Evolutionary conservation across 2,888 invertebrate genomes (phyloP), one percentile per base, ranked within the genome.

Genomic region (Hemistola chrysoprasaria): DNA sequence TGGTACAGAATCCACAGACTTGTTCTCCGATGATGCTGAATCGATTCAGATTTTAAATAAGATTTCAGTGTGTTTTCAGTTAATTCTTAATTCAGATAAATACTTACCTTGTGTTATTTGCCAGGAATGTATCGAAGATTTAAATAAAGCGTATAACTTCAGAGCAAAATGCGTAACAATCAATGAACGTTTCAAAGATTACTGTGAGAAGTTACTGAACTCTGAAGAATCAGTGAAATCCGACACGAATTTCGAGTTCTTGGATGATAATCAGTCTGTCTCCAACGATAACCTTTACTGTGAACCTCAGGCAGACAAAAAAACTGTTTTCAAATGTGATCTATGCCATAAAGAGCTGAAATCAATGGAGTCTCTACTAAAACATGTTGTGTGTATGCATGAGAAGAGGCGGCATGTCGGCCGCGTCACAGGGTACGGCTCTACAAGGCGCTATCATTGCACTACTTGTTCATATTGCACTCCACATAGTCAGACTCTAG

Each of bases 401-500:
- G 64, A 78, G 47, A 79, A 77, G 39, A 74, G 78, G 33, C 77
- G 73, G 44, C 74, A 78, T 53, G 42, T 65, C 16, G 84, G 85
- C 1, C 77, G 61, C 53, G 78, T 87, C 0, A 77, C 79, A 24
- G 89, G 88, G 1, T 78, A 62, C 66, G 87, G 88, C 16, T 52
- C 63, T 7, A 58, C 65, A 5, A 67, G 86, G 22, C 65, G 71
- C 6, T 87, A 87, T 48, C 79, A 86, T 47, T 90, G 89, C 48
- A 74, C 75, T n/a, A 65, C 69, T 49, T 90, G 89, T 56, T 44
- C 72, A 6, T 90, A 89, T 46, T 71, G 69, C 10, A 83, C 89
- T 8, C 85, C 78, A 1, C 83, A 88, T 53, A 86, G 87, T 34
- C 88, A 89, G 49, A 88, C 87, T 22, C 60, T 89, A 29, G 77